Base-by-base conservation (phyloP, 2,888 invertebrate genomes). In the Tipula vernalis region DNA sequence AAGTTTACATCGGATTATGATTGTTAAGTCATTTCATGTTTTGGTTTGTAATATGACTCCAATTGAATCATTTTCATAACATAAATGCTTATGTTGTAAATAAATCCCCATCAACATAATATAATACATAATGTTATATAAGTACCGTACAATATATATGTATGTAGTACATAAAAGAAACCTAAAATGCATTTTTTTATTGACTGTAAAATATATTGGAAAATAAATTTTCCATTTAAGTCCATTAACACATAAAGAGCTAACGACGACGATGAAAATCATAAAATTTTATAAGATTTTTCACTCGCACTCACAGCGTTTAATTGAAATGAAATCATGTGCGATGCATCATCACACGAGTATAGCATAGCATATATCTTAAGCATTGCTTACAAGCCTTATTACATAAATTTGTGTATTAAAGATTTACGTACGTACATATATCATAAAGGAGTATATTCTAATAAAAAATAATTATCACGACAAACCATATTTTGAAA, bases 41-140 rank as follows among this genome's bases (percentile, higher is more conserved):
- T 71, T 71, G 71, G 28, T 71, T 71, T 71, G 71, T 28, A 71
- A 71, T 71, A 71, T 28, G 71, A 71, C 10, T 71, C 71, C 28
- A 71, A 71, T 71, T 71, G 28, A 71, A 71, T 71, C 71, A 71
- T 71, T 71, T 71, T 71, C 71, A 71, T 71, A 71, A 71, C 71
- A 71, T 71, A 71, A 71, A 71, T 71, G 71, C 10, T 71, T 71
- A n/a, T n/a, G 71, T 28, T 71, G 71, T 71, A 71, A 71, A 71
- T 71, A 71, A 71, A 71, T 71, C 71, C 71, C 71, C 71, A 71
- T 71, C 71, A 71, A 71, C 71, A 71, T 71, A 71, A 71, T 71
- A 71, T 71, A 28, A 3, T 71, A 15, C 28, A 71, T 28, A 10
- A 6, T 39, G 5, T 6, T 71, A 71, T 2, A 15, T 57, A 57